These are phyloP conservation scores for Cassiopea xamachana DNA, from an alignment of 30 jellyfish, hydroid and myxozoan genomes.

Conservation along the genomic window DNA sequence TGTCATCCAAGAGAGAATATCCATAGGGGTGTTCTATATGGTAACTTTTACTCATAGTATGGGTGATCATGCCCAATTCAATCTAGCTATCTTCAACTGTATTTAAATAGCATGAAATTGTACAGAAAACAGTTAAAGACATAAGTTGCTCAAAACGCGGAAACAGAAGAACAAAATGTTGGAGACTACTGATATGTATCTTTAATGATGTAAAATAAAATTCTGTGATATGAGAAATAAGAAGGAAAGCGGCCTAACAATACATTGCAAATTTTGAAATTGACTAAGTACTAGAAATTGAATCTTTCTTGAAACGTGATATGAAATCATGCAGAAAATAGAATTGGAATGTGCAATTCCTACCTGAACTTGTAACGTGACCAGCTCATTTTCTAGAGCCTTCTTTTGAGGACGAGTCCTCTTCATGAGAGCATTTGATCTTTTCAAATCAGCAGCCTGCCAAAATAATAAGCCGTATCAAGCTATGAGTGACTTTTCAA, in stretches of 20 bases:
- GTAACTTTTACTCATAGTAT: too few relatives aligned
- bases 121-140: not conserved
- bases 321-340: not conserved
- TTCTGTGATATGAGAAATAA: too few relatives aligned
- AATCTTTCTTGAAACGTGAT: not conserved
- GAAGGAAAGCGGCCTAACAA: too few relatives aligned
- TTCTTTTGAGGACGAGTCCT: slow-evolving; percentile 72
- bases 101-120: not conserved
- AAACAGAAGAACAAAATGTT: too few relatives aligned
- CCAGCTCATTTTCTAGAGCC: slow-evolving; percentile 73
- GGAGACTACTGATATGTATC: too few relatives aligned
- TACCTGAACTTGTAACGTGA: slow-evolving; percentile 80
- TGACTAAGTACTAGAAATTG: too few relatives aligned
- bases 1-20: too few relatives aligned
- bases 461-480: not conserved
- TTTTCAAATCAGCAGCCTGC: slow-evolving; percentile 62
- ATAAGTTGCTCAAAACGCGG: not conserved
- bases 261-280: too few relatives aligned
- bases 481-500: not conserved
- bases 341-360: not conserved
- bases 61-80: too few relatives aligned
- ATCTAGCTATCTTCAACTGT: too few relatives aligned
- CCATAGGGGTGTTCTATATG: too few relatives aligned
- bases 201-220: too few relatives aligned
- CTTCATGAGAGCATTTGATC: slow-evolving; percentile 61